Percentiles rank a stretch among this genome's conserved stretches.
These are phyloP conservation scores for Alexandromys fortis DNA, from an alignment of 2,113 vertebrate genomes.

Conservation along the genomic window DNA sequence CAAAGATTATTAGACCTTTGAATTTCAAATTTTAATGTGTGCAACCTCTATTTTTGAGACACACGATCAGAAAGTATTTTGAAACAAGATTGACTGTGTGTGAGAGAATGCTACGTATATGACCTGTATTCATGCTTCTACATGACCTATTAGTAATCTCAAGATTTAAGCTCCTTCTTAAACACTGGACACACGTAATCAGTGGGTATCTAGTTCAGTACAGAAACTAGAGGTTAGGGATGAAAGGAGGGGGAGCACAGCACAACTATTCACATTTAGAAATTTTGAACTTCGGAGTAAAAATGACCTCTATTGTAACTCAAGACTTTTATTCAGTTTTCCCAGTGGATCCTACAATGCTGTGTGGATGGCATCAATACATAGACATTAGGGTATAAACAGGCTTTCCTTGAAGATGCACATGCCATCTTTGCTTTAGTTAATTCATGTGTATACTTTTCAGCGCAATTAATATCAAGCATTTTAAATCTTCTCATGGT, in stretches of 20 bases:
- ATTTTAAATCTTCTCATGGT: not conserved
- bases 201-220: not conserved
- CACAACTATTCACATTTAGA: not conserved
- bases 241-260: not conserved
- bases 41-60: not conserved
- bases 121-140: too few relatives aligned
- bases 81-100: fast-evolving
- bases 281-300: not conserved
- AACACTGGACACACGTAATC: not conserved
- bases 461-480: not conserved
- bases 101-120: fast-evolving
- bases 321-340: not conserved
- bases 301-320: too few relatives aligned
- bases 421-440: not conserved
- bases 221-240: not conserved
- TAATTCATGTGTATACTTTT: not conserved
- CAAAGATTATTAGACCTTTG: not conserved
- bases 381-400: not conserved
- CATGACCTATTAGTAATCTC: not conserved
- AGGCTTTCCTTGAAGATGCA: not conserved
- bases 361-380: not conserved
- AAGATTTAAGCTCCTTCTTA: not conserved
- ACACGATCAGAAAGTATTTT: too few relatives aligned
- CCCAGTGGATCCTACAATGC: not conserved
- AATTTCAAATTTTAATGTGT: not conserved